Evolutionary conservation across 2,888 invertebrate species (phyloP).

Genomic region (Dione vanillae): DNA sequence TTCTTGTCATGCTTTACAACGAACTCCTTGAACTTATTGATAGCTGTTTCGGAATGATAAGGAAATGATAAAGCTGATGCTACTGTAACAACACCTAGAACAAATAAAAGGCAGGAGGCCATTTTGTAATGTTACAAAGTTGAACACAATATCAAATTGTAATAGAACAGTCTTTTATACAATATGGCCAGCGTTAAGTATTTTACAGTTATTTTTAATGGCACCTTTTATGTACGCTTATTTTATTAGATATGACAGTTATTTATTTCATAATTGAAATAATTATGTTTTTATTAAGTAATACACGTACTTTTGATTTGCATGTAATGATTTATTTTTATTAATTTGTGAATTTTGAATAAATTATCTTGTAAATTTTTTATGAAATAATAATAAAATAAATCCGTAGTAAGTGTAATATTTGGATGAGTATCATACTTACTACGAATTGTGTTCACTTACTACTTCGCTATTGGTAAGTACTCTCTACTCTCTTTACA

Average conservation of each 20-base stretch:
- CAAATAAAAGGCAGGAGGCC: background rate
- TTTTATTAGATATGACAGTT: background rate
- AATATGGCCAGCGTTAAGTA: constrained; percentile 1
- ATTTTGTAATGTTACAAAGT: background rate
- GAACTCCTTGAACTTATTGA: constrained; percentile 41
- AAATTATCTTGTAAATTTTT: no score
- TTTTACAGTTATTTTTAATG: background rate
- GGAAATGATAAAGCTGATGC: constrained; percentile 7
- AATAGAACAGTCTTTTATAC: background rate
- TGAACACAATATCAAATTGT: background rate
- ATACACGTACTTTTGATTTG: background rate
- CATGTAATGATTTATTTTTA: no score
- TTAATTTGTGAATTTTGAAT: no score
- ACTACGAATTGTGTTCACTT: no score
- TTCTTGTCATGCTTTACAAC: constrained; percentile 36
- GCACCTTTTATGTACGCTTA: background rate
- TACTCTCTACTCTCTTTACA: no score
- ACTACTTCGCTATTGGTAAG: no score
- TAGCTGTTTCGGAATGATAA: constrained; percentile 32
- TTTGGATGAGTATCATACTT: no score
- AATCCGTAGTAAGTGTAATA: no score
- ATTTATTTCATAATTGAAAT: background rate
- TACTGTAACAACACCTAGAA: background rate
- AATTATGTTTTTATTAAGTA: background rate
- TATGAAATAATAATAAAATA: no score